Conservation (phyloP, 2,888 invertebrate species). For the Camponotus fellah region DNA sequence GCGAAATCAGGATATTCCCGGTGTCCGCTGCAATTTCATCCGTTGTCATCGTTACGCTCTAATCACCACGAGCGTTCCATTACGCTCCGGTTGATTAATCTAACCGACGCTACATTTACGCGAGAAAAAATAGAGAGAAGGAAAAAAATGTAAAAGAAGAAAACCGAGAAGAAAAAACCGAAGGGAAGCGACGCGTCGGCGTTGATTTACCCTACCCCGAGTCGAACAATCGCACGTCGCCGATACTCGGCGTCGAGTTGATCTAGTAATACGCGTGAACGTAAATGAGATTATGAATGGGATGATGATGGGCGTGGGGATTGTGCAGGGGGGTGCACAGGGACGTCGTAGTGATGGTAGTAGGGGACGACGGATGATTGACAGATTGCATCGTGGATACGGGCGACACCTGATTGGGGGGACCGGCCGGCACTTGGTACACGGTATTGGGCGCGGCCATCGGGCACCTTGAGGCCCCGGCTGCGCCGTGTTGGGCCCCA, state of each 20-base stretch:
- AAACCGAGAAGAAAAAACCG: not conserved
- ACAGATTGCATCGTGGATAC: slow-evolving; percentile 85
- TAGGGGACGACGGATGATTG: slow-evolving; percentile 84
- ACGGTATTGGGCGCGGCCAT: slow-evolving; percentile 79
- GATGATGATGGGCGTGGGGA: slow-evolving; percentile 82
- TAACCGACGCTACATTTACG: slow-evolving; percentile 11
- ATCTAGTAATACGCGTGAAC: slow-evolving; percentile 84
- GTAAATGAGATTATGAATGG: slow-evolving; percentile 85
- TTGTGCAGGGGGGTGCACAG: slow-evolving; percentile 82
- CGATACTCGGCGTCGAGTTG: slow-evolving; percentile 8
- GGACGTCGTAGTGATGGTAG: slow-evolving; percentile 79
- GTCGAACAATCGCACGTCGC: slow-evolving; percentile 22
- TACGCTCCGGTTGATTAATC: slow-evolving; percentile 44
- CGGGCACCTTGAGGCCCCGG: slow-evolving; percentile 84
- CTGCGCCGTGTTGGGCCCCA: slow-evolving; percentile 79
- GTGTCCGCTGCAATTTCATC: slow-evolving; percentile 50
- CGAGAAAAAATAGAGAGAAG: slow-evolving; percentile 25
- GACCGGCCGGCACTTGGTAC: slow-evolving; percentile 84
- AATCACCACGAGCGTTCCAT: slow-evolving; percentile 44
- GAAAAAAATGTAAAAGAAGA: not conserved
- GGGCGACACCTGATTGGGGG: slow-evolving; percentile 85
- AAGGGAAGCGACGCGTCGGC: slow-evolving; percentile 32
- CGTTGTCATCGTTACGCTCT: slow-evolving; percentile 53
- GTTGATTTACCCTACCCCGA: slow-evolving; percentile 8
- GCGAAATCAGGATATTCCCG: slow-evolving; percentile 53